Percentiles rank a stretch among this genome's conserved stretches.
These are phyloP conservation scores for Leptodactylus fallax DNA, from an alignment of 2,797 vertebrate species.

Conservation along the genomic window DNA sequence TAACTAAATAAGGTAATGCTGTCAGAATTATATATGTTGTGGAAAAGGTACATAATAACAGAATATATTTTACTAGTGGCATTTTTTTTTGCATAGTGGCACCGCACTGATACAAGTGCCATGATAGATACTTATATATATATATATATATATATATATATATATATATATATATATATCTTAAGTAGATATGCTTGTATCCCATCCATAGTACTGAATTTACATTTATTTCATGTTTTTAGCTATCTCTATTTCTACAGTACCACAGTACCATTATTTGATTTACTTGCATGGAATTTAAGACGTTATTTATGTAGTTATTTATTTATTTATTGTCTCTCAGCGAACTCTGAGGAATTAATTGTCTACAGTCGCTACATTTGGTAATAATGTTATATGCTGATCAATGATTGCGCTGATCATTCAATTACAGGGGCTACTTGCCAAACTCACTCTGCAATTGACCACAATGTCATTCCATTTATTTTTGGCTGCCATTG, in stretches of 20 bases:
- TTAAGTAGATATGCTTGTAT: no score
- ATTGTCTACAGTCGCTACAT: slow-evolving; percentile 54
- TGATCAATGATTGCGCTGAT: slow-evolving; percentile 60
- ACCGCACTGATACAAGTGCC: no score
- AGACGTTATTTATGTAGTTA: slow-evolving; percentile 17
- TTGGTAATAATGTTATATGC: slow-evolving; percentile 54
- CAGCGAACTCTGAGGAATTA: slow-evolving; percentile 43
- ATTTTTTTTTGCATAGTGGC: no score
- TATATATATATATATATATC: no score
- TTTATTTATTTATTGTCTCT: slow-evolving; percentile 29
- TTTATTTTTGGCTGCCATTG: slow-evolving; percentile 65
- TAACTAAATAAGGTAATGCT: no score
- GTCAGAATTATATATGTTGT: no score
- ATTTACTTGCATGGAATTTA: slow-evolving; percentile 1
- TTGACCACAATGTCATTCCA: slow-evolving; percentile 65
- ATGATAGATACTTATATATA: no score
- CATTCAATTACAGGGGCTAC: slow-evolving; percentile 55
- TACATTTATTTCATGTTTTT: not conserved
- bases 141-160: no score
- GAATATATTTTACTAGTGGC: no score
- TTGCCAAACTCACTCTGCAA: slow-evolving; percentile 61
- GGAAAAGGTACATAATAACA: not conserved
- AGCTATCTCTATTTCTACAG: not conserved
- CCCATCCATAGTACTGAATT: not conserved
- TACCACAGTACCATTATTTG: not conserved